Evolutionary conservation across 37 sponge, comb jelly and placozoan genomes (phyloP).

Genomic region (Diacarnus erythraeanus): DNA sequence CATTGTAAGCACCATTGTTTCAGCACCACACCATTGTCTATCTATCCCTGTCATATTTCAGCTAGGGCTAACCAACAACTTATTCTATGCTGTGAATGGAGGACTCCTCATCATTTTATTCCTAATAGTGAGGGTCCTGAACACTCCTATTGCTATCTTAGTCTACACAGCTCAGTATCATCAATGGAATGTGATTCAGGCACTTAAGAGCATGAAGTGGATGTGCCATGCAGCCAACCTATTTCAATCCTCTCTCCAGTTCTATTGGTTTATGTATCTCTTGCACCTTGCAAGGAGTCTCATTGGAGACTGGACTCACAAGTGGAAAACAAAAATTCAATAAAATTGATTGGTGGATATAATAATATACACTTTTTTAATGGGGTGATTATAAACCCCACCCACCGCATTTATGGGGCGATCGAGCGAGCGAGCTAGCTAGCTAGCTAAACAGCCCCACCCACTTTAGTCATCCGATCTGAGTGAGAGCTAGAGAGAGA

Average conservation of each 20-base stretch:
- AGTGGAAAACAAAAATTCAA: no score
- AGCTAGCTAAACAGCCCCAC: background rate
- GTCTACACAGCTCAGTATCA: slow-evolving; percentile 41
- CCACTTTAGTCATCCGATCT: background rate
- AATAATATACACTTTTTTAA: no score
- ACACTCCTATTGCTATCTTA: slow-evolving; percentile 22
- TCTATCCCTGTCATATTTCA: slow-evolving; percentile 8
- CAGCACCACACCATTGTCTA: background rate
- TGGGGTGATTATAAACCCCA: no score
- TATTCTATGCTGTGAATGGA: slow-evolving; percentile 24
- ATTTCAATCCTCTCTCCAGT: background rate
- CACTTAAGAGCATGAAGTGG: slow-evolving; percentile 6
- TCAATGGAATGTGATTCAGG: slow-evolving; percentile 14
- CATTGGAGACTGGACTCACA: background rate
- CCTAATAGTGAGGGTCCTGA: slow-evolving; percentile 16
- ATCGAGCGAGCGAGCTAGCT: no score
- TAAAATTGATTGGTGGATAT: background rate
- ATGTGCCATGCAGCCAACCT: slow-evolving; percentile 3
- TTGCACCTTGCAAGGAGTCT: background rate
- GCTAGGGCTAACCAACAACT: slow-evolving; percentile 4
- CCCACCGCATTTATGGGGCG: no score
- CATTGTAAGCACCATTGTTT: slow-evolving; percentile 2
- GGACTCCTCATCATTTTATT: background rate
- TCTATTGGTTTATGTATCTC: slow-evolving; percentile 11
- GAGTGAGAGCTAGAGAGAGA: background rate